These are phyloP conservation scores for Acanthaster planci DNA, from an alignment of 35 echinoderm and acorn worm species.

Conservation along the genomic window DNA sequence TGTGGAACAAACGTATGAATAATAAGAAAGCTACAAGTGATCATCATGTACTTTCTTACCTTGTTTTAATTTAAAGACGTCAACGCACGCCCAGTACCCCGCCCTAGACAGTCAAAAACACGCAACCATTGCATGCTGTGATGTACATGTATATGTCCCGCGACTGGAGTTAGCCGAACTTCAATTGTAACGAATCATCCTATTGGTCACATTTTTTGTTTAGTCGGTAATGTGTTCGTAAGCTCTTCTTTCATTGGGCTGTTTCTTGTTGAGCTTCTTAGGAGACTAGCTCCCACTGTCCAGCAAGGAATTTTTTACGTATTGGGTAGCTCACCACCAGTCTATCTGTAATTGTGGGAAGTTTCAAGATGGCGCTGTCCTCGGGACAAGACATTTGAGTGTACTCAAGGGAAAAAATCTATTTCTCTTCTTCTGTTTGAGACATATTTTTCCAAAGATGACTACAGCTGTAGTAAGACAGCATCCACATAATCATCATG, in stretches of 20 bases:
- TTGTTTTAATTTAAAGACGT: no score
- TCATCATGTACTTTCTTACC: no score
- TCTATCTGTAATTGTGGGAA: no score
- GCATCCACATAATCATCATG: neutral
- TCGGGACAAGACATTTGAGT: neutral
- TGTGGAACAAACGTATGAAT: no score
- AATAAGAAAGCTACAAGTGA: no score
- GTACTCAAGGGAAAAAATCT: neutral
- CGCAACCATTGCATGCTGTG: neutral
- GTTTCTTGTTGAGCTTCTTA: neutral
- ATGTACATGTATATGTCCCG: neutral
- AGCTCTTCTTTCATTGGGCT: neutral
- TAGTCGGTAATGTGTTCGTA: neutral
- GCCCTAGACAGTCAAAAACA: no score
- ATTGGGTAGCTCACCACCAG: no score
- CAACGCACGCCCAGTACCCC: no score
- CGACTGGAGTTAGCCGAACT: neutral
- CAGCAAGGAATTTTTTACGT: no score
- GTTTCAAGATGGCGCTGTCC: slow-evolving; percentile 15
- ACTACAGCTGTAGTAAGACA: neutral
- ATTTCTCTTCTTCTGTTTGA: no score
- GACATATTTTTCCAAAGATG: no score
- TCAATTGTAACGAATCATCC: neutral
- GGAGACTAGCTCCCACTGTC: no score
- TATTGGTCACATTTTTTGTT: neutral